phyloP scores from a whole-genome alignment of 2,888 invertebrate genomes.

The Oscheius sp. region DNA sequence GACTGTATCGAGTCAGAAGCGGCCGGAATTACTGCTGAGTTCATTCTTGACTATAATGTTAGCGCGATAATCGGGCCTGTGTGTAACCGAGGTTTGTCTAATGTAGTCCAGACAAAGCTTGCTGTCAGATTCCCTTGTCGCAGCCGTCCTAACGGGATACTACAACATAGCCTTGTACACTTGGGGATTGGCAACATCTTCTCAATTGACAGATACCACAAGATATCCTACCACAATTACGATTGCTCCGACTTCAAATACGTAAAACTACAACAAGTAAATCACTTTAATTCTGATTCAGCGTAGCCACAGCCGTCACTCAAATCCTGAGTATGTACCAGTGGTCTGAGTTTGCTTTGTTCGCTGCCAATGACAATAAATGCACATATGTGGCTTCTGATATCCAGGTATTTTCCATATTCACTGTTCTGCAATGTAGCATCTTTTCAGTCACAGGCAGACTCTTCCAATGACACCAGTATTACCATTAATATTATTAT shows the following conservation, averaged over 20 bases:
- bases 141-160: conserved; percentile 45
- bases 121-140: conserved; percentile 44
- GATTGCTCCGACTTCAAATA: conserved; percentile 45
- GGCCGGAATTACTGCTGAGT: conserved; percentile 42
- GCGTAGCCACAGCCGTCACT: conserved; percentile 15
- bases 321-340: conserved; percentile 11
- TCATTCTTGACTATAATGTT: conserved; percentile 49
- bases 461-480: conserved; percentile 24
- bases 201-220: conserved; percentile 40
- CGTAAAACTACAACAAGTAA: conserved; percentile 39
- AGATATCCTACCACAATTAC: conserved; percentile 49
- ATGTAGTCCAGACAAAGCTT: background rate
- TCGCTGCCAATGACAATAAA: conserved; percentile 20
- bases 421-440: background rate
- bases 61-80: conserved; percentile 56
- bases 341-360: conserved; percentile 31
- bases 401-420: conserved; percentile 14
- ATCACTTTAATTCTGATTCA: conserved; percentile 4
- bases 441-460: conserved; percentile 11
- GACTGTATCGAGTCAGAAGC: conserved; percentile 50
- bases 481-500: conserved; percentile 21
- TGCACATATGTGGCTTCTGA: conserved; percentile 29
- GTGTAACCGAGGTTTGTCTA: conserved; percentile 41
- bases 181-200: conserved; percentile 51
- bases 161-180: conserved; percentile 51